phyloP scores from a whole-genome alignment of 2,113 vertebrate genomes.

The Labrus mixtus region DNA sequence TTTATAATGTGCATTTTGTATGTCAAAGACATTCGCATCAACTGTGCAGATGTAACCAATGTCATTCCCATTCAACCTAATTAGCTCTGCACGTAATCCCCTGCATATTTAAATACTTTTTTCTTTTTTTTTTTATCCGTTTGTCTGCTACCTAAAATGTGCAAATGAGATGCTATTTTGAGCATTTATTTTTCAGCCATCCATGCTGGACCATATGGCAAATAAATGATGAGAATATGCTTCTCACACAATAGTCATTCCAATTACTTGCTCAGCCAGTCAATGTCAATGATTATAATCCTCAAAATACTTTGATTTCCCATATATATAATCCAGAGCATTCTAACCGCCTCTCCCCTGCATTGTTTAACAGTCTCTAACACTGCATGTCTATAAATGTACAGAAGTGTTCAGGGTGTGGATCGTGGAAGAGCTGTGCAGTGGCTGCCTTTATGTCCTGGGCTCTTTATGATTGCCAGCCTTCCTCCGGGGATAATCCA shows the following conservation, averaged over 20 bases:
- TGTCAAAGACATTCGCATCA: conserved; percentile 46
- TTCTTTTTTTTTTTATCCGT: conserved; percentile 64
- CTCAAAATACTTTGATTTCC: conserved; percentile 35
- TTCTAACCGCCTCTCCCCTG: neutral
- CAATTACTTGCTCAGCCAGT: conserved; percentile 56
- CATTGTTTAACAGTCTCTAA: conserved; percentile 18
- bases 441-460: conserved; percentile 62
- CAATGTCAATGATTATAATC: conserved; percentile 41
- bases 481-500: conserved; percentile 81
- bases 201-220: conserved; percentile 54
- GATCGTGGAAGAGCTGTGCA: conserved; percentile 49
- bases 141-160: conserved; percentile 66
- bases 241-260: conserved; percentile 45
- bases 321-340: conserved; percentile 10
- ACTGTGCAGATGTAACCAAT: conserved; percentile 50
- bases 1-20: conserved; percentile 46
- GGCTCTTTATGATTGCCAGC: conserved; percentile 63
- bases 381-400: conserved; percentile 45
- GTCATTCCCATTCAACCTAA: conserved; percentile 58
- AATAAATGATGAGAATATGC: conserved; percentile 57
- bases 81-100: conserved; percentile 63
- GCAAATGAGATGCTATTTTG: conserved; percentile 71
- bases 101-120: conserved; percentile 67
- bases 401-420: conserved; percentile 40
- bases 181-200: conserved; percentile 63